Base-by-base conservation (phyloP, 2,888 invertebrate species). In the Ethmia dodecea region DNA sequence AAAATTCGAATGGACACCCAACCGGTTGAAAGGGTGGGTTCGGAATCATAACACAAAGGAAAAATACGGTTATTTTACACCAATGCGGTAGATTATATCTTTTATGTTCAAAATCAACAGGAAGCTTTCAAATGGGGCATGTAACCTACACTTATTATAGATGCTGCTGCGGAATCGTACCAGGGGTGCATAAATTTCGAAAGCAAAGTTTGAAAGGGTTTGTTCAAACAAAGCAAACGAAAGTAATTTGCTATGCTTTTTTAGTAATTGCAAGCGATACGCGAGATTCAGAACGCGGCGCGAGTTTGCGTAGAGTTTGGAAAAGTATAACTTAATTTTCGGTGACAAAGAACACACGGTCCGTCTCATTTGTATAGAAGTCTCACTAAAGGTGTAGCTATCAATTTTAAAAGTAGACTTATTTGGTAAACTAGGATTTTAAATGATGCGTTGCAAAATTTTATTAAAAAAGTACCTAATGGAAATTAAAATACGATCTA, bases 131-230 rank as follows among this genome's bases (percentile, higher is more conserved):
- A 84, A 86, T 84, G 81, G 81, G 76, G 81, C 83, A 83, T 86
- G 80, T 84, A 86, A 84, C 84, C 83, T 79, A 84, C 76, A 84
- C 83, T 86, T 84, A 80, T 74, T 76, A 76, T 75, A 73, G 79
- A 78, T 72, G 81, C 77, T 68, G 58, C 56, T 46, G 52, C 57
- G 54, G 48, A 56, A 59, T 60, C 53, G 57, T n/a, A n/a, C n/a
- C 8, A 49, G 69, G 80, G 86, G 86, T 84, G 84, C 73, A 80
- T 84, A 84, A 80, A 75, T 84, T 86, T 81, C 56, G 48, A 68
- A 66, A 60, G 52, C 60, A 69, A 64, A 70, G 65, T 66, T 64
- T 49, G 55, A 77, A 79, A 73, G 81, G 84, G 78, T 79, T 76
- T 67, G 63, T 51, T 55, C 69, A 71, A 77, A 80, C 78, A 80